Percentiles rank a stretch among this genome's conserved stretches.
These are phyloP conservation scores for Orbicella faveolata DNA, from an alignment of 64 coral and sea anemone genomes.

Conservation along the genomic window DNA sequence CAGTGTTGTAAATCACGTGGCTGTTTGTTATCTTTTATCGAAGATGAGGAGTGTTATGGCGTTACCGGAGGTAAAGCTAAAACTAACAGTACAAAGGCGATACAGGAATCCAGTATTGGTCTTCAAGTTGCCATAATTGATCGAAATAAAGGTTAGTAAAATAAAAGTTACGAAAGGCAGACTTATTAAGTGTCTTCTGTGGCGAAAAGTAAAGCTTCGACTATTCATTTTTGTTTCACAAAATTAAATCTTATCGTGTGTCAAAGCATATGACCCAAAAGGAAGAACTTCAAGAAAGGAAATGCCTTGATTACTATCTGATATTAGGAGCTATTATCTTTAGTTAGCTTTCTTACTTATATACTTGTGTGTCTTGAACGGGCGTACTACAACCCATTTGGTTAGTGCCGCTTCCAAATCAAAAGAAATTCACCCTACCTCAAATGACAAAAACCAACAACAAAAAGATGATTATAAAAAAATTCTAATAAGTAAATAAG, in stretches of 20 bases:
- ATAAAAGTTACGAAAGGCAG: not conserved
- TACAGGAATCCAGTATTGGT: not conserved
- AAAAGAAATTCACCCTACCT: too few species aligned
- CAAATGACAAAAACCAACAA: too few species aligned
- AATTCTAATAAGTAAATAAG: too few species aligned
- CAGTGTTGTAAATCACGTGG: conserved; percentile 42
- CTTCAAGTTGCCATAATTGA: conserved; percentile 58
- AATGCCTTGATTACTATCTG: not conserved
- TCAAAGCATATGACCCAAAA: not conserved
- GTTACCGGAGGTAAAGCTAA: not conserved
- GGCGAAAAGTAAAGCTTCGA: not conserved
- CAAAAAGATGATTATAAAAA: too few species aligned
- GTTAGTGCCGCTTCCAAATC: too few species aligned
- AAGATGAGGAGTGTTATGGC: conserved; percentile 50
- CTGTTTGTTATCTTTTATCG: conserved; percentile 53
- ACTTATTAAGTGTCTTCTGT: not conserved
- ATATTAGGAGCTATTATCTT: too few species aligned
- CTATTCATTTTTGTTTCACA: not conserved
- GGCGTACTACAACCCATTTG: too few species aligned
- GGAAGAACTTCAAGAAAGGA: not conserved
- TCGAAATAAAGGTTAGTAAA: conserved; percentile 56
- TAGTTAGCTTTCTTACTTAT: too few species aligned
- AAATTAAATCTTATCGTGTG: not conserved
- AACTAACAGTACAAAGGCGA: not conserved
- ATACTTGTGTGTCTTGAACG: too few species aligned